Evolutionary conservation across 2,113 vertebrate species (phyloP).

Genomic region (Alouatta palliata): DNA sequence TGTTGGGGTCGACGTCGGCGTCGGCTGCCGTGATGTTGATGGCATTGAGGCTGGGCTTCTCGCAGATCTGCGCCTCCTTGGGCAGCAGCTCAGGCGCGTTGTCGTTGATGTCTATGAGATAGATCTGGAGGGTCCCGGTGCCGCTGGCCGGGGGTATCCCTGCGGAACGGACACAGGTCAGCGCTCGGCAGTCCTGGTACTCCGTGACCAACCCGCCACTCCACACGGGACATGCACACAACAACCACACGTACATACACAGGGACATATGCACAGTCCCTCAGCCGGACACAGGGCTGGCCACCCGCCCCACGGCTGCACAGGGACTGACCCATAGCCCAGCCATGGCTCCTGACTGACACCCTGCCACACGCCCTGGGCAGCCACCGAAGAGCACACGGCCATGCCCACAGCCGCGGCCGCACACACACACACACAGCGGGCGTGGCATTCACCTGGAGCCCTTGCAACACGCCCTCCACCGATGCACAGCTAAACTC

Average conservation of each 20-base stretch:
- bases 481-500: not conserved
- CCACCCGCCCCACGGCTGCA: not conserved
- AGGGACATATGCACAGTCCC: not conserved
- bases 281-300: not conserved
- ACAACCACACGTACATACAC: not conserved
- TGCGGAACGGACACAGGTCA: slow-evolving; percentile 60
- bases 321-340: no score
- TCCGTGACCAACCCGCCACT: not conserved
- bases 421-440: fast-evolving
- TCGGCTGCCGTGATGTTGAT: slow-evolving; percentile 97
- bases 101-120: slow-evolving; percentile 98
- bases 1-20: slow-evolving; percentile 93
- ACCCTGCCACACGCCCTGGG: fast-evolving
- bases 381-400: not conserved
- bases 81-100: slow-evolving; percentile 94
- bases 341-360: not conserved
- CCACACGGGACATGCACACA: not conserved
- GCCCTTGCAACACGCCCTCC: not conserved
- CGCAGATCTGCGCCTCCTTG: slow-evolving; percentile 96
- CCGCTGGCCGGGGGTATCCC: slow-evolving; percentile 93
- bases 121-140: slow-evolving; percentile 96
- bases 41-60: slow-evolving; percentile 89
- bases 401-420: no score
- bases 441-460: not conserved
- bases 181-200: fast-evolving